Evolutionary conservation across 1,140 invertebrate species (phyloP), one percentile per base, ranked within the genome.

Genomic region (Drosophila repletoides): DNA sequence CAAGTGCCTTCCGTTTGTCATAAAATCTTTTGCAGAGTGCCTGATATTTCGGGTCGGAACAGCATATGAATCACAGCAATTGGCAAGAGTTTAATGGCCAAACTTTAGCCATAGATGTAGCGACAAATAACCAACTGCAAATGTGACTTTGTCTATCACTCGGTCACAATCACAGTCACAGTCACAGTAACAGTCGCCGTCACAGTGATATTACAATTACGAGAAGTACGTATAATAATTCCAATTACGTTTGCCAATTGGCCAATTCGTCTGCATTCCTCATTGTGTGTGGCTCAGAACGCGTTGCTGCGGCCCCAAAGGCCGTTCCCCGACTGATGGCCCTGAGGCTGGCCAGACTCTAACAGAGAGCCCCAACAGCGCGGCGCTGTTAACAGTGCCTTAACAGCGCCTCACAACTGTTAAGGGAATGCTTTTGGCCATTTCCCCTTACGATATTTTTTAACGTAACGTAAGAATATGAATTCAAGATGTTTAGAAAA

Each of bases 51-150:
- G 19, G 26, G 4, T 19, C 17, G 19, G 15, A 2, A 48, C 72
- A 77, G 79, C 79, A 83, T 83, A 84, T 83, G 79, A 83, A 83
- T 83, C 80, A 83, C 79, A 63, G 74, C 79, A 79, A 83, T 83
- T 84, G 79, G 67, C 43, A 72, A 38, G 70, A 52, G 68, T 70
- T 84, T 84, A 83, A 83, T 83, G 83, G 79, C 74, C 36, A 79
- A 83, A 83, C 79, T 83, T 83, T 83, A 28, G 40, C 79, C 77
- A 84, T 83, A 66, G 73, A 67, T 66, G 75, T 63, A 72, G 63
- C 73, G 59, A 73, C 74, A 77, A 73, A 73, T 76, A 70, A 77
- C 55, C 61, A 28, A 55, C 66, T 64, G 51, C 59, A 59, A 49
- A 52, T 60, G 46, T 55, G 55, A 59, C 46, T 56, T 65, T 72